These are phyloP conservation scores for Heliconius ismenius DNA, from an alignment of 2,888 invertebrate species.

Conservation along the genomic window DNA sequence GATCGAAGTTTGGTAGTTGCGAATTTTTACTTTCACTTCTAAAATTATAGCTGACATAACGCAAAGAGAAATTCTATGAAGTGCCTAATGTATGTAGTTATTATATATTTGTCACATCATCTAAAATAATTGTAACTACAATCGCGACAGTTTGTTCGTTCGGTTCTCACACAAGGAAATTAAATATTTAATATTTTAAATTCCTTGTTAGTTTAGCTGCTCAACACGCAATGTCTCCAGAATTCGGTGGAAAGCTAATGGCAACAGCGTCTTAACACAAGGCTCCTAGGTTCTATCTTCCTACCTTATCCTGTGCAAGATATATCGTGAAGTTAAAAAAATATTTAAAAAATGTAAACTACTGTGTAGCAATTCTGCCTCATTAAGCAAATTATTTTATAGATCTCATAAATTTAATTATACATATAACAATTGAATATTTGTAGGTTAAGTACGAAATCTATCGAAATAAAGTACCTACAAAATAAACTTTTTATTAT, in stretches of 20 bases:
- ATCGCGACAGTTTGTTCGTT: too few species aligned
- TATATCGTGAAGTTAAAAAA: too few species aligned
- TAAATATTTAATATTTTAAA: too few species aligned
- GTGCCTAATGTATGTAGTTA: not conserved
- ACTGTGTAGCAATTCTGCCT: not conserved
- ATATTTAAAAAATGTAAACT: too few species aligned
- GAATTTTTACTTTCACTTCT: slow-evolving; percentile 55
- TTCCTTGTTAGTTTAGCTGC: too few species aligned
- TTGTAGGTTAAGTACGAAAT: not conserved
- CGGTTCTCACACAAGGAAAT: too few species aligned
- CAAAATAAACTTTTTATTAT: not conserved
- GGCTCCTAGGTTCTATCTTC: too few species aligned
- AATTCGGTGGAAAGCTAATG: too few species aligned
- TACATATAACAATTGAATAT: not conserved
- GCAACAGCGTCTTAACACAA: too few species aligned
- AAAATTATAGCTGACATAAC: slow-evolving; percentile 42
- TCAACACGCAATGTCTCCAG: too few species aligned
- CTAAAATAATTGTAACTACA: not conserved
- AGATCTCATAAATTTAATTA: not conserved
- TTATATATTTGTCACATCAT: not conserved
- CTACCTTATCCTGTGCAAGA: too few species aligned
- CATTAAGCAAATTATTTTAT: not conserved
- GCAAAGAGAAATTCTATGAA: slow-evolving; percentile 1
- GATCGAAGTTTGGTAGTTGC: slow-evolving; percentile 31
- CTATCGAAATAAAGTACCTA: not conserved